Conservation (phyloP, 2,888 invertebrate species). For the Acrocyrtus sp. region DNA sequence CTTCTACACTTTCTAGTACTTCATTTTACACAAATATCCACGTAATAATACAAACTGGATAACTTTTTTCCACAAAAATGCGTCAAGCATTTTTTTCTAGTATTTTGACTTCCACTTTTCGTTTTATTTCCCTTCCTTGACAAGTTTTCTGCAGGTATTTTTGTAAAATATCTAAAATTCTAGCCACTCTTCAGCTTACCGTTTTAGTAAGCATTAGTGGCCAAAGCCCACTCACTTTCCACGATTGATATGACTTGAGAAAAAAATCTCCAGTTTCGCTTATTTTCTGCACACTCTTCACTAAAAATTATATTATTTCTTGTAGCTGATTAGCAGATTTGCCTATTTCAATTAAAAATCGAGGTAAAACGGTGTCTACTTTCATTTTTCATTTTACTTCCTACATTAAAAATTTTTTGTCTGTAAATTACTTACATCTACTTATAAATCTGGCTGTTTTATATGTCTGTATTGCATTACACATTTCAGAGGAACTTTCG, state of each 20-base stretch:
- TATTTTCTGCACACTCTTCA: not conserved
- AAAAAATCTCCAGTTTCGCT: not conserved
- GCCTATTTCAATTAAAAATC: too few species aligned
- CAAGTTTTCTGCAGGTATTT: constrained; percentile 32
- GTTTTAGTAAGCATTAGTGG: not conserved
- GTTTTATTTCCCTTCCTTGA: constrained; percentile 7
- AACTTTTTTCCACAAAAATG: constrained; percentile 3
- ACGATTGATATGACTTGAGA: not conserved
- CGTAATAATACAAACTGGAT: not conserved
- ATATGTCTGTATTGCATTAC: constrained; percentile 43
- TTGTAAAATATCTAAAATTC: constrained; percentile 9
- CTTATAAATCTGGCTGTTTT: too few species aligned
- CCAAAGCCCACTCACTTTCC: too few species aligned
- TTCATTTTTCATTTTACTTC: not conserved
- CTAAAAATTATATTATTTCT: too few species aligned
- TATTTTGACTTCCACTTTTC: not conserved
- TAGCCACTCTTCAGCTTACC: not conserved
- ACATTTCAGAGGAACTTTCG: constrained; percentile 63
- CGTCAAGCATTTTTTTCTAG: constrained; percentile 20
- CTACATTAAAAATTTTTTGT: too few species aligned
- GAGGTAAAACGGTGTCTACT: constrained; percentile 32
- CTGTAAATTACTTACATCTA: too few species aligned
- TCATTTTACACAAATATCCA: not conserved
- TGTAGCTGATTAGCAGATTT: constrained; percentile 31
- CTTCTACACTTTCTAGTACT: too few species aligned